Evolutionary conservation across 2,113 vertebrate species (phyloP).

Genomic region (Hemiprocne comata): DNA sequence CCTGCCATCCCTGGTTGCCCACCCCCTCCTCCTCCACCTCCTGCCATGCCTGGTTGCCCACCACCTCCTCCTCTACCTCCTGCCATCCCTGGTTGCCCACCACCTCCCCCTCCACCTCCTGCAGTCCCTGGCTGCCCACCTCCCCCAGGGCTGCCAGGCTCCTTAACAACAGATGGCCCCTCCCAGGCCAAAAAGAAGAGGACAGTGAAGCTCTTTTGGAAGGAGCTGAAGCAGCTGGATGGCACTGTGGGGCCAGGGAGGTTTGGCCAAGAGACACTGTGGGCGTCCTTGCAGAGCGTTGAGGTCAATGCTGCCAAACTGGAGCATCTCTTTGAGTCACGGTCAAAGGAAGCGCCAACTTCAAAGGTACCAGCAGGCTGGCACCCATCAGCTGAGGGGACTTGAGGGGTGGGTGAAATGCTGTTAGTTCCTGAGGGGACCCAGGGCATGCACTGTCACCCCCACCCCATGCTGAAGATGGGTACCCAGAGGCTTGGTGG

Average conservation of each 20-base stretch:
- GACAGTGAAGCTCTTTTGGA: slow-evolving; percentile 96
- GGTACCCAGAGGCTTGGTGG: not conserved
- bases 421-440: not conserved
- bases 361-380: slow-evolving; percentile 80
- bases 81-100: not conserved
- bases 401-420: not conserved
- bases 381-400: not conserved
- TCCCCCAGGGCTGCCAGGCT: slow-evolving; percentile 14
- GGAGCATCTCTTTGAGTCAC: slow-evolving; percentile 94
- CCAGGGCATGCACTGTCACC: not conserved
- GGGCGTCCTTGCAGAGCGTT: slow-evolving; percentile 90
- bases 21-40: slow-evolving; percentile 37
- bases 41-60: not conserved
- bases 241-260: slow-evolving; percentile 64
- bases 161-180: slow-evolving; percentile 19
- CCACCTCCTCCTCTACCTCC: slow-evolving; percentile 44
- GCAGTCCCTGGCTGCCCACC: not conserved
- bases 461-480: not conserved
- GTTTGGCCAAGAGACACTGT: slow-evolving; percentile 87
- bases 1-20: not conserved
- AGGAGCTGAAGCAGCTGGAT: slow-evolving; percentile 86
- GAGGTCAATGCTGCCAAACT: slow-evolving; percentile 84
- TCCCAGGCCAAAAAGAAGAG: slow-evolving; percentile 85
- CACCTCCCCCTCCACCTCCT: slow-evolving; percentile 32
- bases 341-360: slow-evolving; percentile 85